These are phyloP conservation scores for Poecile atricapillus DNA, from an alignment of 2,113 vertebrate species.

Conservation along the genomic window DNA sequence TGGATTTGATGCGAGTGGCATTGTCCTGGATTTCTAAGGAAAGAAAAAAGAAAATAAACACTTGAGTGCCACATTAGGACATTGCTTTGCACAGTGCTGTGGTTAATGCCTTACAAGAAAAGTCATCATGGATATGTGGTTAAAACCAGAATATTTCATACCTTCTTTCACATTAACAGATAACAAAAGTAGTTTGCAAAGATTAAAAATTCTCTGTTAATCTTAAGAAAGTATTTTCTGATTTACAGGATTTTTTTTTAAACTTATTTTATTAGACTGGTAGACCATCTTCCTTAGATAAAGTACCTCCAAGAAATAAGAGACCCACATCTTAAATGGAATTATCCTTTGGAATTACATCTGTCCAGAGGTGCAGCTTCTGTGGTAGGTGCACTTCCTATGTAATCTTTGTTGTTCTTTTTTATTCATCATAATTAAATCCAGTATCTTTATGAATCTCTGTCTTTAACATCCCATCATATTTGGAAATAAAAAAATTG, in stretches of 20 bases:
- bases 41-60: not conserved
- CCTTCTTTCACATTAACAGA: not conserved
- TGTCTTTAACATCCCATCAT: not conserved
- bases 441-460: not conserved
- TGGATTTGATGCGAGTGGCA: constrained; percentile 70
- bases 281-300: not conserved
- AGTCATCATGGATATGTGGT: not conserved
- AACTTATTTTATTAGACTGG: not conserved
- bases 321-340: not conserved
- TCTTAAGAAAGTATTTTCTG: not conserved
- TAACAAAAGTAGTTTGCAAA: not conserved
- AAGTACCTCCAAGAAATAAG: not conserved
- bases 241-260: not conserved
- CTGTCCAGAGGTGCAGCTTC: not conserved
- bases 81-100: not conserved
- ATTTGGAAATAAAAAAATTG: not conserved
- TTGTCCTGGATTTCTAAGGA: constrained; percentile 82
- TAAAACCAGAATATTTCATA: not conserved
- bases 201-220: not conserved
- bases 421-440: not conserved
- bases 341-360: not conserved
- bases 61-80: not conserved
- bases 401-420: not conserved
- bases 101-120: not conserved
- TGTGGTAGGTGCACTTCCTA: not conserved